phyloP scores from a whole-genome alignment of 2,888 invertebrate genomes.

The Macaria liturata region DNA sequence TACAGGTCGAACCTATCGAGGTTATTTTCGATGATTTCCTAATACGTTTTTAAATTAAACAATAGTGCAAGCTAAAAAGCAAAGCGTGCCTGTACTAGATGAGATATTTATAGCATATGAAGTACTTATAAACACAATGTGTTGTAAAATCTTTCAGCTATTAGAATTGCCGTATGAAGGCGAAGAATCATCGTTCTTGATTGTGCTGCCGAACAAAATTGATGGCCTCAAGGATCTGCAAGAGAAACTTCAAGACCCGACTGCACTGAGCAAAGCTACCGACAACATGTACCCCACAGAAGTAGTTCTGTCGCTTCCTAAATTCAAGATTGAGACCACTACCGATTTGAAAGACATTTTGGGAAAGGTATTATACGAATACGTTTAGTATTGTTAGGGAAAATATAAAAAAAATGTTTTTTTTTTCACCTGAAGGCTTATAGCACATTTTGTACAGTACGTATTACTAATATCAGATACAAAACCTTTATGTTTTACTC shows the following conservation, averaged over 20 bases:
- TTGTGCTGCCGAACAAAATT: conserved; percentile 87
- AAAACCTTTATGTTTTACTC: not conserved
- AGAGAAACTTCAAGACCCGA: conserved; percentile 77
- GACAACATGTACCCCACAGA: conserved; percentile 65
- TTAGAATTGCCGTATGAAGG: conserved; percentile 89
- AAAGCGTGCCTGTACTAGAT: too few relatives aligned
- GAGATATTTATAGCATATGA: too few relatives aligned
- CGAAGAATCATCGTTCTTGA: conserved; percentile 86
- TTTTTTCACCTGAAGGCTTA: not conserved
- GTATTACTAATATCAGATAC: not conserved
- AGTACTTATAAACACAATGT: too few relatives aligned
- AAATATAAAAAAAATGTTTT: not conserved
- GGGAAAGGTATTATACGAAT: conserved; percentile 72
- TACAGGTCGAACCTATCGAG: too few relatives aligned
- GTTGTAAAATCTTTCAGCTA: conserved; percentile 63
- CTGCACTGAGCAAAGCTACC: conserved; percentile 66
- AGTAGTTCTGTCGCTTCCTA: conserved; percentile 87
- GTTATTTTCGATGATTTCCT: too few relatives aligned
- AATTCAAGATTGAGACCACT: conserved; percentile 90
- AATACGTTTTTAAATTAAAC: too few relatives aligned
- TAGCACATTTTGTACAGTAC: not conserved
- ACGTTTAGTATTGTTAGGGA: conserved; percentile 27
- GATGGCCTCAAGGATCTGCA: conserved; percentile 86
- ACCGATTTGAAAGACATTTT: conserved; percentile 85
- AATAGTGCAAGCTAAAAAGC: too few relatives aligned